These are phyloP conservation scores for Papilio gigon DNA, from an alignment of 2,888 invertebrate genomes.

Conservation along the genomic window DNA sequence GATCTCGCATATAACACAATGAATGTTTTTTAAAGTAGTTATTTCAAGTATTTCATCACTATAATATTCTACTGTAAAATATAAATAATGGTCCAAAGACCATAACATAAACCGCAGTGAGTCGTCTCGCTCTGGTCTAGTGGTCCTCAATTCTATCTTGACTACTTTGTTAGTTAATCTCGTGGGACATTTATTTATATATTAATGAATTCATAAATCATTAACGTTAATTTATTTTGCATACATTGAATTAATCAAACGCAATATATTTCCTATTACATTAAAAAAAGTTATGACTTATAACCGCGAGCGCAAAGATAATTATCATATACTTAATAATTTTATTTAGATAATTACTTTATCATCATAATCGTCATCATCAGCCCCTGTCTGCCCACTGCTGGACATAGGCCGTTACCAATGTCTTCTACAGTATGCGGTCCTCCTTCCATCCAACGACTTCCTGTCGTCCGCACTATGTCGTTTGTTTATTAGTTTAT, in stretches of 20 bases:
- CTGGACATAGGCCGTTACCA: no score
- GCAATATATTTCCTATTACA: conserved; percentile 1
- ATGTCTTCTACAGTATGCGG: no score
- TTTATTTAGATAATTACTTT: background rate
- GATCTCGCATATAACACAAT: no score
- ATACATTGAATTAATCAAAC: background rate
- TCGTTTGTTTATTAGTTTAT: no score
- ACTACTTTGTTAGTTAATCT: background rate
- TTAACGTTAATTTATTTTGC: background rate
- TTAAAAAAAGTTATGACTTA: background rate
- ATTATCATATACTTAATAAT: background rate
- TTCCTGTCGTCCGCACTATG: no score
- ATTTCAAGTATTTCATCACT: no score
- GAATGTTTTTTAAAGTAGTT: no score
- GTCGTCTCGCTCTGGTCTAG: background rate
- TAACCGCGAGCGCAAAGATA: background rate
- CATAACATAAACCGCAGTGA: background rate
- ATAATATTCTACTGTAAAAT: no score
- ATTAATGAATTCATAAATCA: background rate
- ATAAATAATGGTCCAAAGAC: background rate
- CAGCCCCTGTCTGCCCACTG: no score
- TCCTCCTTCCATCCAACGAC: no score
- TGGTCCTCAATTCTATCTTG: background rate
- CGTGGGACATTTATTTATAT: background rate
- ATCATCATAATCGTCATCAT: no score